Evolutionary conservation across 1,140 invertebrate species (phyloP).

Genomic region (Zaprionus ornatus): DNA sequence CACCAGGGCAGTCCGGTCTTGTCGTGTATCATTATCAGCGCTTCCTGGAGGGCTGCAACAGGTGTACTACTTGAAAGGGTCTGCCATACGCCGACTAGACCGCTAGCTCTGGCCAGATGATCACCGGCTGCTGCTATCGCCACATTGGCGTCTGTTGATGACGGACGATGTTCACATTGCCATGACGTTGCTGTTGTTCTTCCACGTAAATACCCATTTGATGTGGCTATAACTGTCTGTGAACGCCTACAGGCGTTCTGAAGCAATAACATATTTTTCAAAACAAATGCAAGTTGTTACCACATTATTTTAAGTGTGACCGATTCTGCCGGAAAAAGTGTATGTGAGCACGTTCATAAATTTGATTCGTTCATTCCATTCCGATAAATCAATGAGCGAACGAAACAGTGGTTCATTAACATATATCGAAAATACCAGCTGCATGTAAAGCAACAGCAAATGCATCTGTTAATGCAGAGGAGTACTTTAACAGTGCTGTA

Average conservation of each 20-base stretch:
- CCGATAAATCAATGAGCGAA: background rate
- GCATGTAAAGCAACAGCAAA: slow-evolving; percentile 25
- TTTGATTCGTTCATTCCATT: background rate
- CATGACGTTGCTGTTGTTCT: background rate
- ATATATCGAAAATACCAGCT: slow-evolving; percentile 27
- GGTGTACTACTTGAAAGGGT: slow-evolving; percentile 87
- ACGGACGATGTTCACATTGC: slow-evolving; percentile 39
- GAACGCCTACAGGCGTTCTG: slow-evolving; percentile 24
- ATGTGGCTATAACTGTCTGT: background rate
- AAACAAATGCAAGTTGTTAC: slow-evolving; percentile 28
- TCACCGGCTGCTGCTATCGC: slow-evolving; percentile 17
- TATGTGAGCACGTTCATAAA: background rate
- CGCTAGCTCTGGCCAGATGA: slow-evolving; percentile 43
- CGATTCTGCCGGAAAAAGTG: background rate
- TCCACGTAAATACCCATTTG: slow-evolving; percentile 14
- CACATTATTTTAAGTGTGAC: slow-evolving; percentile 15
- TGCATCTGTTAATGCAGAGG: background rate
- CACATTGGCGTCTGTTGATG: slow-evolving; percentile 54
- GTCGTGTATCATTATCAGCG: slow-evolving; percentile 88
- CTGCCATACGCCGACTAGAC: slow-evolving; percentile 75
- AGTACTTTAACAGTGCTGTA: slow-evolving; percentile 37
- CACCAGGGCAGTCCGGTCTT: slow-evolving; percentile 92
- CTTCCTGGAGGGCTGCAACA: slow-evolving; percentile 88
- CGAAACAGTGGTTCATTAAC: background rate
- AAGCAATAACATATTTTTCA: slow-evolving; percentile 38